These are phyloP conservation scores for Gnathonemus longibarbis DNA, from an alignment of 2,113 vertebrate species.

Conservation along the genomic window DNA sequence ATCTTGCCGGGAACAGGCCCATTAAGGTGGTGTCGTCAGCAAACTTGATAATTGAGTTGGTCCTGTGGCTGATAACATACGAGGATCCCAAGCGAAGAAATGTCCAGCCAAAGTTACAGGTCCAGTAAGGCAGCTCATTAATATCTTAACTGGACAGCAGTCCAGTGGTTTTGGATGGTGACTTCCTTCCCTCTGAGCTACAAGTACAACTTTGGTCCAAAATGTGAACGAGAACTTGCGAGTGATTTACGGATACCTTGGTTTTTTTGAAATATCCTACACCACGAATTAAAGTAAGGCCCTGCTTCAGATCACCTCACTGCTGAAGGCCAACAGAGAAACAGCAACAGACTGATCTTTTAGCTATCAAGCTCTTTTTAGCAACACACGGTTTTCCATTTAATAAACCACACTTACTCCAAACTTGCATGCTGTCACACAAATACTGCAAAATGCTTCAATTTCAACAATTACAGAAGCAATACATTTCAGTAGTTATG, in stretches of 20 bases:
- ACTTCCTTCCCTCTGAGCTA: not conserved
- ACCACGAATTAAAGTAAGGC: not conserved
- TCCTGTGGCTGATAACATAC: not conserved
- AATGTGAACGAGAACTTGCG: not conserved
- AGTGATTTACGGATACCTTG: not conserved
- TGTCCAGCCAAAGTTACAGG: not conserved
- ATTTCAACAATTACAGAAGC: conserved; percentile 63
- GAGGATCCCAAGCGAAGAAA: not conserved
- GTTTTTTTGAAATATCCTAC: not conserved
- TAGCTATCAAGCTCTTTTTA: not conserved
- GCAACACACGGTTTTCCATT: not conserved
- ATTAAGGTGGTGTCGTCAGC: not conserved
- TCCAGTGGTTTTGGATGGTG: not conserved
- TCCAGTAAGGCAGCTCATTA: not conserved
- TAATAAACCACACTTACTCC: conserved; percentile 29
- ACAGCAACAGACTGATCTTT: not conserved
- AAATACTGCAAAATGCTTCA: conserved; percentile 46
- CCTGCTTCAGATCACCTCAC: not conserved
- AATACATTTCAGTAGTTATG: conserved; percentile 67
- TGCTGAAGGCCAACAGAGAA: not conserved
- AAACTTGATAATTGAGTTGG: not conserved
- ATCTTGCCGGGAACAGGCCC: not conserved
- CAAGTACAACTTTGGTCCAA: not conserved
- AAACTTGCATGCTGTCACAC: conserved; percentile 52
- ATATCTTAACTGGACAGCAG: not conserved